These are phyloP conservation scores for Haemorhous mexicanus DNA, from an alignment of 2,113 vertebrate species.

Conservation along the genomic window DNA sequence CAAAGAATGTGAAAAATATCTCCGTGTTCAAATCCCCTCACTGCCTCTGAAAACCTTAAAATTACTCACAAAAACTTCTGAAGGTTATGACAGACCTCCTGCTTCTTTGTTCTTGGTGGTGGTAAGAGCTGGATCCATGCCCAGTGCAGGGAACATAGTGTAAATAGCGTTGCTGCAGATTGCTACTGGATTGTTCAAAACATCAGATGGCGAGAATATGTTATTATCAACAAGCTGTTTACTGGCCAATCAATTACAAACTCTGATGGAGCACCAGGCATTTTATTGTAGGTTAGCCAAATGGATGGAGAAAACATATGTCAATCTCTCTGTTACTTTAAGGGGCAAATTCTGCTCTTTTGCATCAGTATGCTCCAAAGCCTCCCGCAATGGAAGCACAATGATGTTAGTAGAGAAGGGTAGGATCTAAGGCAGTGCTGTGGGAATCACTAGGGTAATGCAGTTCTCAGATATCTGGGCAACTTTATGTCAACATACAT, in stretches of 20 bases:
- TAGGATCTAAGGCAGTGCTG: background rate
- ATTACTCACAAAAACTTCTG: background rate
- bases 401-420: background rate
- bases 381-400: background rate
- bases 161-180: conserved; percentile 6
- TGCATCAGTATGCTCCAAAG: background rate
- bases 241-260: conserved; percentile 38
- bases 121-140: conserved; percentile 7
- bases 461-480: background rate
- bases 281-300: conserved; percentile 47
- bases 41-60: background rate
- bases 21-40: background rate
- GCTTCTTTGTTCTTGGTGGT: conserved; percentile 42
- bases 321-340: conserved; percentile 23
- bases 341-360: conserved; percentile 31
- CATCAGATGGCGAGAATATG: conserved; percentile 54
- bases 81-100: conserved; percentile 25
- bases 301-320: conserved; percentile 44
- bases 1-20: background rate
- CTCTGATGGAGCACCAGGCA: conserved; percentile 42
- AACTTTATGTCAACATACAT: conserved; percentile 16
- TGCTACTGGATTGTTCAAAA: conserved; percentile 46
- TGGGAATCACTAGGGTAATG: background rate
- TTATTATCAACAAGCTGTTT: conserved; percentile 54
- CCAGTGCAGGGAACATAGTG: background rate